Conservation (phyloP, 2,113 vertebrate species). For the Apaloderma vittatum region DNA sequence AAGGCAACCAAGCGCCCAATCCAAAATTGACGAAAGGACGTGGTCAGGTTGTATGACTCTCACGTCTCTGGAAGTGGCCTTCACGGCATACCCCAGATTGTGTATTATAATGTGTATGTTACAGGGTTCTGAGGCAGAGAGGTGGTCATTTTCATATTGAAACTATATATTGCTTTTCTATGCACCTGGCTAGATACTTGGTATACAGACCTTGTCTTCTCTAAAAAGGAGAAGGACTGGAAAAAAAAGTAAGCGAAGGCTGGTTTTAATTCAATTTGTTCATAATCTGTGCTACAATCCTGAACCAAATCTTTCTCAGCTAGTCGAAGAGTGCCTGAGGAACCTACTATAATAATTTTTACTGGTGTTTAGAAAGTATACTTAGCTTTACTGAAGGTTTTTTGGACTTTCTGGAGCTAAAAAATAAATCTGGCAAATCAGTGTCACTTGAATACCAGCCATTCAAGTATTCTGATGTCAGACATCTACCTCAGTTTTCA, state of each 20-base stretch:
- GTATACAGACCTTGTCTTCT: not conserved
- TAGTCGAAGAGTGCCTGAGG: accelerated
- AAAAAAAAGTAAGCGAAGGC: not conserved
- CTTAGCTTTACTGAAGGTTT: not conserved
- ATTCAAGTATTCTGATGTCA: not conserved
- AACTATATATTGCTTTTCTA: slow-evolving; percentile 10
- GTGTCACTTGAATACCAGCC: not conserved
- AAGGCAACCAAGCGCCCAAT: not conserved
- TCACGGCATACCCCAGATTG: not conserved
- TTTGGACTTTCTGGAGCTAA: not conserved
- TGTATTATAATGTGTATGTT: not conserved
- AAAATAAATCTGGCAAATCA: not conserved
- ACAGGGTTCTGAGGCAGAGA: not conserved
- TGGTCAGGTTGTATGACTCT: accelerated
- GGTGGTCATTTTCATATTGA: slow-evolving; percentile 44
- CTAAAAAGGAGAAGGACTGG: not conserved
- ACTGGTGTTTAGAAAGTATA: not conserved
- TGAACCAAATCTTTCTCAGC: not conserved
- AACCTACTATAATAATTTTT: not conserved
- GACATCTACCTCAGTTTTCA: not conserved
- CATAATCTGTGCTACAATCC: not conserved
- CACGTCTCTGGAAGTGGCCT: not conserved
- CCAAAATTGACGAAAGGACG: not conserved
- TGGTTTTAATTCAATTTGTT: not conserved
- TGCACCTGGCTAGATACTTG: not conserved